Evolutionary conservation across 2,888 invertebrate genomes (phyloP), one percentile per base, ranked within the genome.

Genomic region (Gasteruption jaculator): DNA sequence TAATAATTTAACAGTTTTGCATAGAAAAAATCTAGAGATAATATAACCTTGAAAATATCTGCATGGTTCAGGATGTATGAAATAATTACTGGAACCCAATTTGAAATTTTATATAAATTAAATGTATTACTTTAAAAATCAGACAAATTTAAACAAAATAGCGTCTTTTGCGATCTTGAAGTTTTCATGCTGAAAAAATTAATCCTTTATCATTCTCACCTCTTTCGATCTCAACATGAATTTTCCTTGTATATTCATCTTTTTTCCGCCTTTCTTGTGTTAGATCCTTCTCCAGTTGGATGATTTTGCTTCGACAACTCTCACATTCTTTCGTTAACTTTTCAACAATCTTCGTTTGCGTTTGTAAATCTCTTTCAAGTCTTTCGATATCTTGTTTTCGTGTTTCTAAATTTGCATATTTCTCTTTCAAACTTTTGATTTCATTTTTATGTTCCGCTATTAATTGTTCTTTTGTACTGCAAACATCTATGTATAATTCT

Each of bases 381-480:
- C 55, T 60, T 3, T 63, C 63, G 15, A 65, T 53, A 20, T 53
- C 51, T 4, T 57, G 46, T 33, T 58, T 60, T 24, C 54, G 60
- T 7, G 37, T 29, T 24, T 65, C 63, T 6, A 62, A 43, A 34
- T 36, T 49, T 25, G 50, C 47, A 30, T 66, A 65, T 31, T 57
- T 60, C 19, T 56, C 54, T 29, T 53, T 79, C 72, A 52, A 71
- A 73, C 45, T 75, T 75, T 56, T 74, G 48, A 76, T 75, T 25
- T 78, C 51, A 36, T 80, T 76, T 50, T 75, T 77, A 27, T 82
- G 58, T 57, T 82, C 78, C 47, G 76, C 74, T 16, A 74, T 66
- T 4, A 79, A 66, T n/a, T 76, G 61, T 41, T 82, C 82, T 33
- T 82, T 78, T 5, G 76, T 73, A 46, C 77, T 77, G 46, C 80